Base-by-base conservation (phyloP, 1,140 invertebrate species). In the Drosophila ficusphila region DNA sequence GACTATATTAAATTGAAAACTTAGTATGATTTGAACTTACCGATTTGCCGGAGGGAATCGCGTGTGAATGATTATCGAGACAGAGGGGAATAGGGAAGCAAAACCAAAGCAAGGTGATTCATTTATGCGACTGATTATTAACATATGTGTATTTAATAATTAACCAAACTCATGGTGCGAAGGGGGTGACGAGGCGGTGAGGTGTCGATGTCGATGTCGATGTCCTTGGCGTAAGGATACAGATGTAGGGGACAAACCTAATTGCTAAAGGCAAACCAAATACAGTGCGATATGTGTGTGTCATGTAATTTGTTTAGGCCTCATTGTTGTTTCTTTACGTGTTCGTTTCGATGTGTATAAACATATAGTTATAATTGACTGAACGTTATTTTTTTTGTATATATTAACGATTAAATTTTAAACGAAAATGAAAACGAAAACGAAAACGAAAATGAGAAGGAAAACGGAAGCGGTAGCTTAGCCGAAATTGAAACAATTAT, bases 101-200 rank as follows among this genome's bases (percentile, higher is more conserved):
- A 58, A 65, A 48, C 46, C 61, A 74, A 75, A 82, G 78, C 53
- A 78, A 89, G 76, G 85, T 89, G 85, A 89, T 89, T 89, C 62
- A 89, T 89, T 89, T 81, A 89, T 85, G 85, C 79, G 85, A 89
- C 85, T 89, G 85, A 89, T 89, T 89, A 89, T 78, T 89, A 85
- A 89, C 72, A 79, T 89, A 89, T 81, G 51, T 67, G 65, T 78
- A 73, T 57, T 69, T 77, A 76, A 70, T 76, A 72, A 74, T 60
- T 76, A 76, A 46, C 54, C 47, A 73, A 65, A 49, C 12, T 33
- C 31, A 60, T 27, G 23, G 56, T 27, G 56, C 56, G 76, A 44
- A 58, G 54, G 51, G 58, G 36, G 18, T 23, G 57, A 29, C 23
- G 12, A 9, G 25, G 29, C 52, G 60, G 60, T 25, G 21, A 11